A percentile compares a stretch with the other conserved stretches of the same genome.
These are phyloP conservation scores for Tetraneura akinire DNA, from an alignment of 1,140 invertebrate genomes.

Conservation along the genomic window DNA sequence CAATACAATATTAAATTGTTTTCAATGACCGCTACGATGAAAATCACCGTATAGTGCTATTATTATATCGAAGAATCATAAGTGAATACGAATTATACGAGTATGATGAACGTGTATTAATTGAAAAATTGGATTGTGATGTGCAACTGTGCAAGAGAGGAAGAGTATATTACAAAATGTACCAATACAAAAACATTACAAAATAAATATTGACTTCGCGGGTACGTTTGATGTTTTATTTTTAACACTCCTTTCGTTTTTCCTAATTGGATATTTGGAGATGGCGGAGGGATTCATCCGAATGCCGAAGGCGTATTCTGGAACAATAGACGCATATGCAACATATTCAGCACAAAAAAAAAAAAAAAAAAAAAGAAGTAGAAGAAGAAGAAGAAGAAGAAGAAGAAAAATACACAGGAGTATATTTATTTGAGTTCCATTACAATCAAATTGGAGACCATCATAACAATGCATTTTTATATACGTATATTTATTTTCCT, in stretches of 20 bases:
- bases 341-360: neutral
- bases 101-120: too few species aligned
- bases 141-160: too few species aligned
- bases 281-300: neutral
- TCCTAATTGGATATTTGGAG: slow-evolving; percentile 3
- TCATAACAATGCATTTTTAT: slow-evolving; percentile 13
- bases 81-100: too few species aligned
- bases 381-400: neutral
- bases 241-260: neutral
- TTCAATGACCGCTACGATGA: too few species aligned
- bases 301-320: neutral
- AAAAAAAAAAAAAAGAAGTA: neutral
- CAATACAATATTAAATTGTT: too few species aligned
- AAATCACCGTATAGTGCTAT: too few species aligned
- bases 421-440: slow-evolving; percentile 12
- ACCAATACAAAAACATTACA: too few species aligned
- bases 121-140: too few species aligned
- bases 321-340: neutral
- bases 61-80: too few species aligned
- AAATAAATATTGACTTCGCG: too few species aligned
- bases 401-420: neutral
- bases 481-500: neutral
- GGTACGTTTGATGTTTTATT: too few species aligned
- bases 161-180: too few species aligned
- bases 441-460: slow-evolving; percentile 32